Percentiles rank a stretch among this genome's conserved stretches.
Evolutionary conservation across 2,797 vertebrate species (phyloP).

Genomic region (Falco biarmicus): DNA sequence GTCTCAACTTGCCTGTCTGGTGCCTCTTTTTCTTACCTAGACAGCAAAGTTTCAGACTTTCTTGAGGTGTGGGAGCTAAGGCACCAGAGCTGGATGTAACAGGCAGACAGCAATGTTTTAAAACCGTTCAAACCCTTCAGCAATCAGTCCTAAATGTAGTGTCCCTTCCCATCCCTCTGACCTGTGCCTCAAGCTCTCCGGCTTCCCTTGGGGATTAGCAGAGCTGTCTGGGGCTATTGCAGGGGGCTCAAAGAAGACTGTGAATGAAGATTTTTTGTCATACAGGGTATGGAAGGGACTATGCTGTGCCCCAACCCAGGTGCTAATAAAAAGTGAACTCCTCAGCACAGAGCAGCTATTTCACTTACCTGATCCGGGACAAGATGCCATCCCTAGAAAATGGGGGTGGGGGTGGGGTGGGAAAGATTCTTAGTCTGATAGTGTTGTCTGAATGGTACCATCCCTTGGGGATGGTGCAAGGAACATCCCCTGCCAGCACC

Average conservation of each 20-base stretch:
- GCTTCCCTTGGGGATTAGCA: neutral
- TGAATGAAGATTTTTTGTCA: neutral
- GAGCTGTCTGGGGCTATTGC: neutral
- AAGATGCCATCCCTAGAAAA: conserved; percentile 15
- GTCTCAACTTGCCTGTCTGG: neutral
- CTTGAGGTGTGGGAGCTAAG: neutral
- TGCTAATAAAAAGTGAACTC: neutral
- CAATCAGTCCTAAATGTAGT: neutral
- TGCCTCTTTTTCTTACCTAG: neutral
- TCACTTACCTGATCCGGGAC: conserved; percentile 34
- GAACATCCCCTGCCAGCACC: neutral
- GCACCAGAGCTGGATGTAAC: neutral
- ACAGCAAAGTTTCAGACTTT: neutral
- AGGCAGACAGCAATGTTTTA: neutral
- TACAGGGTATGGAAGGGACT: neutral
- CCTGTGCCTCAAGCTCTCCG: neutral
- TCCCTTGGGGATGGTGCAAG: neutral
- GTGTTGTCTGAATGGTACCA: neutral
- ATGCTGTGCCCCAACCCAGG: neutral
- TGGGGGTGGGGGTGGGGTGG: too few relatives aligned
- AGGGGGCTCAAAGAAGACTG: neutral
- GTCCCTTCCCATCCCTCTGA: neutral
- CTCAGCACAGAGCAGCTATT: neutral
- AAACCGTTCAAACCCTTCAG: neutral
- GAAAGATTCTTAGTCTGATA: neutral